These are phyloP conservation scores for Anolis apletophallus DNA, from an alignment of 2,797 vertebrate genomes.

Conservation along the genomic window DNA sequence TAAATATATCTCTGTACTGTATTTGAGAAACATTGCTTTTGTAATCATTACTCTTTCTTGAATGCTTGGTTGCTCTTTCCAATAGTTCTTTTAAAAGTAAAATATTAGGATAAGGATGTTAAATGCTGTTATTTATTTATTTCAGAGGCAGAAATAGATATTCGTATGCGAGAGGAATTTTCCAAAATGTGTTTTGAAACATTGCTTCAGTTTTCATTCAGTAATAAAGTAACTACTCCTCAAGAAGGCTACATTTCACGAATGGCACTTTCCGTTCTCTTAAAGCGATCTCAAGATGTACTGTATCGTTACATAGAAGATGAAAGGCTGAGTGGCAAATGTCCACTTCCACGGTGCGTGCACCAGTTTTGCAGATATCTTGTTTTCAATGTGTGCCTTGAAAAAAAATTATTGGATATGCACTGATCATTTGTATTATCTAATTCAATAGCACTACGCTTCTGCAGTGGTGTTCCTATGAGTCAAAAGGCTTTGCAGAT, in stretches of 20 bases:
- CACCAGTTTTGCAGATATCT: rapidly evolving
- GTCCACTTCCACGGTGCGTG: constrained; percentile 94
- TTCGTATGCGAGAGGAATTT: constrained; percentile 97
- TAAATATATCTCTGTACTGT: background rate
- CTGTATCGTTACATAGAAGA: constrained; percentile 94
- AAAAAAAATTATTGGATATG: background rate
- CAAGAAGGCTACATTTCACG: constrained; percentile 99
- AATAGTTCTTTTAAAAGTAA: constrained; percentile 6
- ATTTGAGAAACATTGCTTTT: background rate
- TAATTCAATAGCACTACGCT: background rate
- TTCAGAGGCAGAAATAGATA: constrained; percentile 97
- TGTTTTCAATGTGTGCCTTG: background rate
- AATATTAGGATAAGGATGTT: background rate
- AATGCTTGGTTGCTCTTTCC: background rate
- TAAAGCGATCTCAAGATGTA: constrained; percentile 96
- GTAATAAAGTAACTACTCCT: constrained; percentile 98
- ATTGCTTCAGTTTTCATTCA: constrained; percentile 98
- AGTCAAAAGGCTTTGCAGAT: too few relatives aligned
- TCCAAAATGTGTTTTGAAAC: constrained; percentile 99
- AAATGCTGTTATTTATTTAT: constrained; percentile 33
- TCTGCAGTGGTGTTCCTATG: too few relatives aligned
- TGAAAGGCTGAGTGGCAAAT: constrained; percentile 94
- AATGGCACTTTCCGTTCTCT: constrained; percentile 96
- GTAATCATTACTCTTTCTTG: background rate
- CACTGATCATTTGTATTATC: background rate